These are phyloP conservation scores for Microctenopoma stevenorrisi DNA, from an alignment of 2,797 vertebrate species.

Conservation along the genomic window DNA sequence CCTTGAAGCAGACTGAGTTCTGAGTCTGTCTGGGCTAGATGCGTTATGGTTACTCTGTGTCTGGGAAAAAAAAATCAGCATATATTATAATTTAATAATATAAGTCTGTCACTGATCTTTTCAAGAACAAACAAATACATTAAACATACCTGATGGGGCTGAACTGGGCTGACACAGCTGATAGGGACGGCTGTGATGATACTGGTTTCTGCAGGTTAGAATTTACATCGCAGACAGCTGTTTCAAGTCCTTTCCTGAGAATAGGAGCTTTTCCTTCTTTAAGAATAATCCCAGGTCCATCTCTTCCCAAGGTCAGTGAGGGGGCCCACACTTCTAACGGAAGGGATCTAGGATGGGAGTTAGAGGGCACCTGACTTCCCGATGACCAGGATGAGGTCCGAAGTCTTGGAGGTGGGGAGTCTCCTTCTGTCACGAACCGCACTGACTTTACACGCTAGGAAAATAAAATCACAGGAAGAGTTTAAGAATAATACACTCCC, in stretches of 20 bases:
- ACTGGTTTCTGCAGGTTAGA: slow-evolving; percentile 68
- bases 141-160: slow-evolving; percentile 86
- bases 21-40: slow-evolving; percentile 81
- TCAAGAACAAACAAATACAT: slow-evolving; percentile 1
- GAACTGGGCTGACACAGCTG: slow-evolving; percentile 73
- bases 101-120: slow-evolving; percentile 1
- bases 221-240: slow-evolving; percentile 67
- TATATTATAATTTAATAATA: no score
- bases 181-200: slow-evolving; percentile 59
- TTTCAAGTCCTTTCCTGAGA: slow-evolving; percentile 80
- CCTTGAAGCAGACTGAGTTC: slow-evolving; percentile 85
- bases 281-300: slow-evolving; percentile 86
- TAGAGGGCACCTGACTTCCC: slow-evolving; percentile 72
- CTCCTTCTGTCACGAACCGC: slow-evolving; percentile 91
- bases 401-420: slow-evolving; percentile 82
- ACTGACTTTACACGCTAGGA: slow-evolving; percentile 93
- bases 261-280: slow-evolving; percentile 85
- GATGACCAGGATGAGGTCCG: slow-evolving; percentile 82
- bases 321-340: slow-evolving; percentile 84
- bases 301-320: slow-evolving; percentile 80
- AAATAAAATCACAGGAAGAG: slow-evolving; percentile 14
- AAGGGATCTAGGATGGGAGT: slow-evolving; percentile 56
- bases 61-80: slow-evolving; percentile 58
- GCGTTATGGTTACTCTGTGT: slow-evolving; percentile 77
- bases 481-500: background rate